Percentiles rank a stretch among this genome's conserved stretches.
Conservation (phyloP, 2,113 vertebrate species). For the Vulpes lagopus region DNA sequence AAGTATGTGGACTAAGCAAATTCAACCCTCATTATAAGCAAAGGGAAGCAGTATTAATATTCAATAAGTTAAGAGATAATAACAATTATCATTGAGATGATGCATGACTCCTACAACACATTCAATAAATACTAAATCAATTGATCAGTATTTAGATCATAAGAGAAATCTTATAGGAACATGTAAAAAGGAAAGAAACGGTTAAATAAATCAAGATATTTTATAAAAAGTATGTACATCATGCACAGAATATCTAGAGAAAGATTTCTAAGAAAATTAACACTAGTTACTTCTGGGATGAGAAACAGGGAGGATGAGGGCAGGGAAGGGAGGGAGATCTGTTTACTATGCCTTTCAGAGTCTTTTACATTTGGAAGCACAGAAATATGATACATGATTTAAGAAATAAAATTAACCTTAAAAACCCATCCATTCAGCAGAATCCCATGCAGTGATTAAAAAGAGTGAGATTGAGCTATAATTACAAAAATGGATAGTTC, state of each 20-base stretch:
- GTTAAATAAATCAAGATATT: slow-evolving; percentile 16
- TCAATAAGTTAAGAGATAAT: not conserved
- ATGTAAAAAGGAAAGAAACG: slow-evolving; percentile 25
- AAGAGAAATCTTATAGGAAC: not conserved
- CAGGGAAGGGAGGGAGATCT: not conserved
- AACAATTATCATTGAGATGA: slow-evolving; percentile 22
- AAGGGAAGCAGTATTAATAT: slow-evolving; percentile 35
- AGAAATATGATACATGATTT: not conserved
- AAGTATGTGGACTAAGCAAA: slow-evolving; percentile 14
- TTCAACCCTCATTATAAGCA: slow-evolving; percentile 21
- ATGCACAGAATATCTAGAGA: not conserved
- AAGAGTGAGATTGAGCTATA: not conserved
- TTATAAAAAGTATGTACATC: not conserved
- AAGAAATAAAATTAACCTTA: not conserved
- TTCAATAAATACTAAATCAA: not conserved
- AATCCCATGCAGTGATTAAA: not conserved
- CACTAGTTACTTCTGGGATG: not conserved
- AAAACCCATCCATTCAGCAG: slow-evolving; percentile 2
- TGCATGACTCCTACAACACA: not conserved
- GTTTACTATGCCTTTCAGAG: not conserved
- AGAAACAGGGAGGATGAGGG: not conserved
- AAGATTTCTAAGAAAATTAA: slow-evolving; percentile 51
- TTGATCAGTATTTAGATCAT: not conserved
- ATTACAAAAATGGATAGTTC: slow-evolving; percentile 9
- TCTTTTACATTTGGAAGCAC: slow-evolving; percentile 35